phyloP scores from a whole-genome alignment of 2,888 invertebrate species.

The Meloe dianella region DNA sequence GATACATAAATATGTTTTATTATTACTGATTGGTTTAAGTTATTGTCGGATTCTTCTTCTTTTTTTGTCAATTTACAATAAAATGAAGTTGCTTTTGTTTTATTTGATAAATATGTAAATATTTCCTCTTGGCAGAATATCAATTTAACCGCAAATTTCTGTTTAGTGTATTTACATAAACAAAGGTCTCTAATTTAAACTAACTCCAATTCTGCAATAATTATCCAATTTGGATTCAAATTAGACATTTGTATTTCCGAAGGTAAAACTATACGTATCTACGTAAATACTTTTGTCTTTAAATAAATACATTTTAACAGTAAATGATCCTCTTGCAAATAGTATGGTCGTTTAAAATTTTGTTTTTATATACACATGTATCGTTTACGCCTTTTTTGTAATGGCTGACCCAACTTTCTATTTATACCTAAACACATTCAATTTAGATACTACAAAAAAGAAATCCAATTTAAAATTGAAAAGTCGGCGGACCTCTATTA shows the following conservation, averaged over 20 bases:
- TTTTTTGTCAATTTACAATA: too few relatives aligned
- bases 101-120: too few relatives aligned
- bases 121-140: background rate
- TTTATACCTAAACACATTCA: constrained; percentile 21
- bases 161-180: background rate
- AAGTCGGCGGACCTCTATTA: constrained; percentile 30
- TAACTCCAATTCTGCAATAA: background rate
- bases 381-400: constrained; percentile 47
- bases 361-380: too few relatives aligned
- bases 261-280: too few relatives aligned
- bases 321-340: constrained; percentile 1
- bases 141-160: background rate
- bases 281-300: too few relatives aligned
- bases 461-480: constrained; percentile 29
- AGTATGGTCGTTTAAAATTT: constrained; percentile 30
- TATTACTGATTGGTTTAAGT: too few relatives aligned
- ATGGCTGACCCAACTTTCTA: constrained; percentile 45
- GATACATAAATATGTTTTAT: too few relatives aligned
- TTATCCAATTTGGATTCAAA: background rate
- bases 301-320: background rate
- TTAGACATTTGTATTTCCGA: background rate
- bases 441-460: constrained; percentile 36
- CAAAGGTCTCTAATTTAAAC: background rate
- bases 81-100: too few relatives aligned
- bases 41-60: too few relatives aligned